phyloP scores from a whole-genome alignment of 2,888 invertebrate species.

The Pteria penguin region DNA sequence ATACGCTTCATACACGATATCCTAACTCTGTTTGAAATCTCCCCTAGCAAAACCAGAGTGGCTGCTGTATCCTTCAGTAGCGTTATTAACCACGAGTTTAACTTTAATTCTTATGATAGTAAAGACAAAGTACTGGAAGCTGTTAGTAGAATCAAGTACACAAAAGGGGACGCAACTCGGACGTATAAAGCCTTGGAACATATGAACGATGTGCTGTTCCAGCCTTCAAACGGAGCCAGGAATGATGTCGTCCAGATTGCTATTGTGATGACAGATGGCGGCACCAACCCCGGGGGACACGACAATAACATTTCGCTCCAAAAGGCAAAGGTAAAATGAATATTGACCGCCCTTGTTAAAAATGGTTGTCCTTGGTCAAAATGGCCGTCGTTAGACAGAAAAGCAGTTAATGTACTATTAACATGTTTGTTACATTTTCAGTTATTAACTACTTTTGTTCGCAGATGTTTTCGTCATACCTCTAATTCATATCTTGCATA shows the following conservation, averaged over 20 bases:
- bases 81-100: slow-evolving; percentile 15
- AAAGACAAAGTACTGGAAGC: slow-evolving; percentile 18
- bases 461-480: no score
- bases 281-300: slow-evolving; percentile 24
- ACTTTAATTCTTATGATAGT: slow-evolving; percentile 12
- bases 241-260: slow-evolving; percentile 27
- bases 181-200: slow-evolving; percentile 31
- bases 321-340: not conserved
- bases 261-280: slow-evolving; percentile 37
- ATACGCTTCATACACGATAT: slow-evolving; percentile 19
- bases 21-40: slow-evolving; percentile 18
- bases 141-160: slow-evolving; percentile 10
- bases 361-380: no score
- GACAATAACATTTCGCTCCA: not conserved
- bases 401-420: no score
- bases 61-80: slow-evolving; percentile 38
- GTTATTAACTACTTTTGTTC: no score
- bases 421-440: no score
- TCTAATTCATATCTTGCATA: no score
- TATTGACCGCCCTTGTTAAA: no score
- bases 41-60: slow-evolving; percentile 22
- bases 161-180: slow-evolving; percentile 31
- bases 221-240: slow-evolving; percentile 31
- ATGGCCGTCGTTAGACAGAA: no score
- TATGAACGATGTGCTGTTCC: slow-evolving; percentile 10